Evolutionary conservation across 2,113 vertebrate species (phyloP), one percentile per base, ranked within the genome.

Genomic region (Serilophus lunatus): DNA sequence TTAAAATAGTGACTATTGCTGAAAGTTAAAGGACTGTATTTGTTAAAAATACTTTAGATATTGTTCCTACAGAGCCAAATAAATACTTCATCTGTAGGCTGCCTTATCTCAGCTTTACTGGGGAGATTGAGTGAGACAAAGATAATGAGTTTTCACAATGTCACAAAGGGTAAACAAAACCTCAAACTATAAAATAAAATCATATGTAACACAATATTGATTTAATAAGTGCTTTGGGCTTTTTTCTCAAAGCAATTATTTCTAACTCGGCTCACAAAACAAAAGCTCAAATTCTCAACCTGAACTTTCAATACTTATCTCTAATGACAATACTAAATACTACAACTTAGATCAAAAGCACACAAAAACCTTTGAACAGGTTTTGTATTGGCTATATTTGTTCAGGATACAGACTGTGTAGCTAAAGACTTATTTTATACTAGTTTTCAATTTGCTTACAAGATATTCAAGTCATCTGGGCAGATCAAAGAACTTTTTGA

Each of bases 111-210:
- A 64, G 64, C 84, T 86, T 92, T 91, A 51, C 81, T 57, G 70
- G 53, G 25, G 63, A 96, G 94, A 95, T 74, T 64, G 76, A 68
- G 61, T 68, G 66, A 88, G 86, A 94, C 79, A 93, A 91, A 96
- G 68, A 93, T 91, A 97, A 97, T 91, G 88, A 96, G 69, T n/a
- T 92, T 93, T 96, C 53, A 76, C 59, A 51, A 50, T 91, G 88
- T 95, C 93, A 96, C 87, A 96, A 96, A 96, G 93, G 71, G 75
- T 97, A 98, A 97, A 96, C 84, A 97, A 92, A 95, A 74, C 15
- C 8, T 63, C 92, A 94, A 89, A 61, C 40, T 61, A 51, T 45
- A 26, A 94, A 90, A 96, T 87, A 89, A 86, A 93, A 87, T 82
- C 82, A 29, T 91, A 75, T 49, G n/a, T 72, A 82, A 61, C 14